A percentile compares a stretch with the other conserved stretches of the same genome.
Conservation (phyloP, 2,113 vertebrate genomes). For the Passer montanus region DNA sequence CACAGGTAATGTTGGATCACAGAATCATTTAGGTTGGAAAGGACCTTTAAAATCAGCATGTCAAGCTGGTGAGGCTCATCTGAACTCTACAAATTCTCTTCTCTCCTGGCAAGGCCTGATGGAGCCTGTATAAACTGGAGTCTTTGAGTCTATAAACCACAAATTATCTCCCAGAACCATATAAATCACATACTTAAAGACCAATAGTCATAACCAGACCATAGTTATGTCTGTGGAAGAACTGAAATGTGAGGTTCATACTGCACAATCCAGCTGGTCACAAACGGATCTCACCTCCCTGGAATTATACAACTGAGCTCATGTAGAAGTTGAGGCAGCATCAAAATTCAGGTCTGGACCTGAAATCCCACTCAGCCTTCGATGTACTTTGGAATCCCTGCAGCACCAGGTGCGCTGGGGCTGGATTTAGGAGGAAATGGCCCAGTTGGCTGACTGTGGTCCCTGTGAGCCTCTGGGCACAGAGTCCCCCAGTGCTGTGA, state of each 20-base stretch:
- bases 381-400: background rate
- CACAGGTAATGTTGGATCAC: background rate
- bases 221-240: background rate
- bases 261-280: background rate
- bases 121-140: background rate
- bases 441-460: background rate
- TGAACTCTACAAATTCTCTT: background rate
- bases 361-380: background rate
- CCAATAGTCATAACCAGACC: background rate
- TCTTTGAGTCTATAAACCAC: background rate
- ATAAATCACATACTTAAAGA: background rate
- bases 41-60: background rate
- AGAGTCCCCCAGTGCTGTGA: background rate
- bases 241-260: background rate
- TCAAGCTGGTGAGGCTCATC: background rate
- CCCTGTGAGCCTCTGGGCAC: background rate
- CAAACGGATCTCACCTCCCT: background rate
- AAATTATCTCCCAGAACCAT: background rate
- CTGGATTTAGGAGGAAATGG: background rate
- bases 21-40: background rate
- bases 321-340: background rate
- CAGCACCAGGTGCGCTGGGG: background rate
- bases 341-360: background rate
- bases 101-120: background rate
- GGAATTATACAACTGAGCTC: background rate